These are phyloP conservation scores for Rhopalosiphum padi DNA, from an alignment of 1,140 invertebrate genomes.

Conservation along the genomic window DNA sequence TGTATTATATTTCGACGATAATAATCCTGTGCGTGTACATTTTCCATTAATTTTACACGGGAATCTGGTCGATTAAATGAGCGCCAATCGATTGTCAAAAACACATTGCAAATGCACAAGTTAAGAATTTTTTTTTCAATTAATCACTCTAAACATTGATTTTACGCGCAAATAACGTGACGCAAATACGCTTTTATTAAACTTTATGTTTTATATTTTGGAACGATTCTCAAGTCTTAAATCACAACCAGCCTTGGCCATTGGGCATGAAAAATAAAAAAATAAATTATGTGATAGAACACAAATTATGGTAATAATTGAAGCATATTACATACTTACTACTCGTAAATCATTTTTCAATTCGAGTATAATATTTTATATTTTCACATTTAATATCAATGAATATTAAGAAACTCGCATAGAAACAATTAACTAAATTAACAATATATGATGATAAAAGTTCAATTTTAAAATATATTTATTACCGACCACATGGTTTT, in stretches of 20 bases:
- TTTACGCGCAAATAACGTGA: background rate
- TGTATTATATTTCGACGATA: background rate
- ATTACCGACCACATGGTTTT: background rate
- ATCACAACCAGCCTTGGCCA: background rate
- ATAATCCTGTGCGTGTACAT: background rate
- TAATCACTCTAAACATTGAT: background rate
- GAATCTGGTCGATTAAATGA: background rate
- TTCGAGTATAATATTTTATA: background rate
- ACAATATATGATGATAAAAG: background rate
- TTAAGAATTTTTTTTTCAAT: background rate
- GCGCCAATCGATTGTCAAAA: background rate
- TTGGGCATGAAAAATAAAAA: background rate
- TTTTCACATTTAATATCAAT: background rate
- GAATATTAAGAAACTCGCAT: too few species aligned
- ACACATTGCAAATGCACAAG: background rate
- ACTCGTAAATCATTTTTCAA: background rate
- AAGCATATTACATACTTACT: background rate
- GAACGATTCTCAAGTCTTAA: background rate
- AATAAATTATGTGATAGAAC: background rate
- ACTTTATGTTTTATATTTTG: background rate
- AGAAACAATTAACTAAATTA: background rate
- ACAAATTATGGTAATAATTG: background rate
- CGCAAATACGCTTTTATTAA: background rate
- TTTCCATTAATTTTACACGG: background rate
- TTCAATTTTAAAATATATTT: background rate